Evolutionary conservation across 2,113 vertebrate genomes (phyloP), one percentile per base, ranked within the genome.

Genomic region (Pyxicephalus adspersus): DNA sequence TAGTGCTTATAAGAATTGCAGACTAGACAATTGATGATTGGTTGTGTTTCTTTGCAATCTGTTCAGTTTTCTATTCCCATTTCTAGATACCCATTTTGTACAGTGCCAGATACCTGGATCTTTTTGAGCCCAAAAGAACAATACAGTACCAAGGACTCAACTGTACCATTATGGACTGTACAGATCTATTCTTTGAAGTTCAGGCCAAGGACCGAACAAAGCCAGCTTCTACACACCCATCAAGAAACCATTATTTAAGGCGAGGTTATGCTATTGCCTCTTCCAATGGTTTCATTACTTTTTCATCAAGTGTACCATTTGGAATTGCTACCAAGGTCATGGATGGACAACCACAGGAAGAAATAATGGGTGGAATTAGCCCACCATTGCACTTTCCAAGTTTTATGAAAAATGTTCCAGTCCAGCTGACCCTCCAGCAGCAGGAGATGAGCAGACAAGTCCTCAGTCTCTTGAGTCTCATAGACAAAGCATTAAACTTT

Each of bases 151-250:
- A 64, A 0, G 64, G 83, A 5, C 15, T 45, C 1, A 9, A 70
- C 2, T 61, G 85, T 19, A 84, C 79, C 6, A 58, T 83, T 23
- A 45, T 85, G 68, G 83, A 88, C 16, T 87, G 87, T 8, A 72
- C 83, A 7, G 83, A 86, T 64, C 51, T 87, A 3, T 76, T 87
- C 23, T 86, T 86, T 9, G 84, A 86, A 55, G 85, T 75, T 0
- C 82, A 82, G 23, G 80, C 83, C n/a, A 68, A 60, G 57, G 79
- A 83, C 3, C 75, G 83, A 4, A 19, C 65, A 18, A 83, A 76
- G 55, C 25, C 31, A 58, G 25, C 50, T 13, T 16, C 28, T 1
- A 20, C 15, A 0, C 65, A 70, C 61, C 76, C 77, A 15, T 84
- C 79, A 19, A 64, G 77, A 13, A 60, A 29, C 51, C 85, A 76